Evolutionary conservation across 2,888 invertebrate species (phyloP).

Genomic region (Sminthurinus aureus): DNA sequence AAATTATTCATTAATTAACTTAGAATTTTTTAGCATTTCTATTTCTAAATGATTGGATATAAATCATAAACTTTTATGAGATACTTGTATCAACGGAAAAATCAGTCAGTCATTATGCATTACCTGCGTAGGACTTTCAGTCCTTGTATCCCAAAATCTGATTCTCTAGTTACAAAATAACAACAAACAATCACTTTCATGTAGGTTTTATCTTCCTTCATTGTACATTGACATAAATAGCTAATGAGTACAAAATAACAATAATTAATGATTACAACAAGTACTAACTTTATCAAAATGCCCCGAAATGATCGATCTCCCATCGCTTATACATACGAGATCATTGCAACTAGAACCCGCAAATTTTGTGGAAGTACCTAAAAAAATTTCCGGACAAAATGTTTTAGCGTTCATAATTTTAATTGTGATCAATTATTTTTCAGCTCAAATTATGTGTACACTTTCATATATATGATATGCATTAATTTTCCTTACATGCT

Average conservation of each 20-base stretch:
- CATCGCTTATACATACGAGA: slow-evolving; percentile 86
- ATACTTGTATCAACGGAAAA: background rate
- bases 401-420: too few species aligned
- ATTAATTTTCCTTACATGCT: slow-evolving; percentile 73
- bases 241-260: too few species aligned
- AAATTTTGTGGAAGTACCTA: slow-evolving; percentile 90
- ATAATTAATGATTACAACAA: too few species aligned
- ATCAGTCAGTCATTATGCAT: slow-evolving; percentile 65
- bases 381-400: slow-evolving; percentile 56
- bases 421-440: too few species aligned
- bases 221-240: too few species aligned
- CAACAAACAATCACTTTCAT: too few species aligned
- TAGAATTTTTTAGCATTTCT: background rate
- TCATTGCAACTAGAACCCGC: slow-evolving; percentile 98
- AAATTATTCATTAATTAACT: background rate
- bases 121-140: slow-evolving; percentile 67
- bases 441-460: too few species aligned
- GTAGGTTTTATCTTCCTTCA: too few species aligned
- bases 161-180: slow-evolving; percentile 68
- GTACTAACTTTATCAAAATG: slow-evolving; percentile 86
- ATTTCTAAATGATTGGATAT: background rate
- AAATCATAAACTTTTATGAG: too few species aligned
- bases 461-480: background rate
- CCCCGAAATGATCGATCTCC: slow-evolving; percentile 92
- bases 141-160: slow-evolving; percentile 91